phyloP scores from a whole-genome alignment of 1,140 invertebrate genomes.

The Drosophila saltans region DNA sequence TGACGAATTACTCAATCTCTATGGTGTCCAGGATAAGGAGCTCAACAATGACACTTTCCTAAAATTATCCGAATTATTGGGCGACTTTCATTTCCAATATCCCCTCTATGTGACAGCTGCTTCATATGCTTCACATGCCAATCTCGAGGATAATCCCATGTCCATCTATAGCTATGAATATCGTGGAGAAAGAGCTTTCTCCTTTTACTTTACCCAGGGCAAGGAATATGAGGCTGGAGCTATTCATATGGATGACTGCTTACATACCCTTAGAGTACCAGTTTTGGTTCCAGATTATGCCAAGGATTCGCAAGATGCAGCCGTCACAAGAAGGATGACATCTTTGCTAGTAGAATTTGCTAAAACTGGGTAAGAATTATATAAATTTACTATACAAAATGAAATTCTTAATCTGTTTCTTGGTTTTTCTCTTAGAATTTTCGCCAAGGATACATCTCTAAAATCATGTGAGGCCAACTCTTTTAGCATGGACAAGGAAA shows the following conservation, averaged over 20 bases:
- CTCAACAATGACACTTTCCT: constrained; percentile 50
- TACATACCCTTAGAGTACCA: constrained; percentile 54
- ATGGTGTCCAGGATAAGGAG: constrained; percentile 8
- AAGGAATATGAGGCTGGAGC: constrained; percentile 39
- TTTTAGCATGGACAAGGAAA: background rate
- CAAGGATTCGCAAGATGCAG: constrained; percentile 41
- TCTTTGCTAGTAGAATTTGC: constrained; percentile 45
- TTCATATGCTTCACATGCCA: constrained; percentile 14
- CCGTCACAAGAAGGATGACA: constrained; percentile 34
- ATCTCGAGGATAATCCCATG: constrained; percentile 48
- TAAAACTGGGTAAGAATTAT: constrained; percentile 46
- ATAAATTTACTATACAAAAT: constrained; percentile 43
- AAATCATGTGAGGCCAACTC: constrained; percentile 25
- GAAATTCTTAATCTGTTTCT: background rate
- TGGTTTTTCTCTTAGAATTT: background rate
- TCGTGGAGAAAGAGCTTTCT: constrained; percentile 5
- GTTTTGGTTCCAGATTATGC: constrained; percentile 36
- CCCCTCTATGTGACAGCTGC: constrained; percentile 42
- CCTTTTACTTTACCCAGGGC: background rate
- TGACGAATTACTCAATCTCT: constrained; percentile 24
- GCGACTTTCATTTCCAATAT: constrained; percentile 55
- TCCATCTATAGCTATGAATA: constrained; percentile 57
- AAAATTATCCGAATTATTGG: constrained; percentile 32
- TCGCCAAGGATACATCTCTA: constrained; percentile 22
- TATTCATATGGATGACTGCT: constrained; percentile 63